These are phyloP conservation scores for Desoria tigrina DNA, from an alignment of 2,888 invertebrate species.

Conservation along the genomic window DNA sequence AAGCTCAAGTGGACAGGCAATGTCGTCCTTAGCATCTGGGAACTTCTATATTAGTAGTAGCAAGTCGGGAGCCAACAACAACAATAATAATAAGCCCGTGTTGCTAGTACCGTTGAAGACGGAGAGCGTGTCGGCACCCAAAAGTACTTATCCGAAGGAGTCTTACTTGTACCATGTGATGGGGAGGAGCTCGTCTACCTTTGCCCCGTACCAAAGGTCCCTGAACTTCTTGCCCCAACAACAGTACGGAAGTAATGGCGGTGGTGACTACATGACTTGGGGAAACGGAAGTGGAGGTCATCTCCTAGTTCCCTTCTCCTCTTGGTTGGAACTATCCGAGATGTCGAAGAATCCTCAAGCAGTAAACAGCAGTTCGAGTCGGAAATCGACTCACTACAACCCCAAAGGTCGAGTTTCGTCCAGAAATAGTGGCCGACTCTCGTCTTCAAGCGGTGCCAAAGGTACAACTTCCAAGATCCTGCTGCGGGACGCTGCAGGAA, in stretches of 20 bases:
- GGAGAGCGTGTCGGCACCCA: slow-evolving; percentile 50
- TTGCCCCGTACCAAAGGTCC: slow-evolving; percentile 54
- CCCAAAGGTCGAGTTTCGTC: slow-evolving; percentile 9
- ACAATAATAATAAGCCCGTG: slow-evolving; percentile 41
- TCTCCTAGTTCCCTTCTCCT: slow-evolving; percentile 52
- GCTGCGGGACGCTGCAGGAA: slow-evolving; percentile 47
- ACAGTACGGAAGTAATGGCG: slow-evolving; percentile 22
- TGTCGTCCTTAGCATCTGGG: slow-evolving; percentile 22
- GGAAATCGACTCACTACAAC: slow-evolving; percentile 17
- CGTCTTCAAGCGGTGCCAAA: slow-evolving; percentile 37
- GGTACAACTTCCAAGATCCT: slow-evolving; percentile 53
- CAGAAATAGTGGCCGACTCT: slow-evolving; percentile 32
- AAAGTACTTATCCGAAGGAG: slow-evolving; percentile 52
- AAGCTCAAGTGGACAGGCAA: background rate
- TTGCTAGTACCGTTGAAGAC: slow-evolving; percentile 51
- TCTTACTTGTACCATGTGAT: slow-evolving; percentile 53
- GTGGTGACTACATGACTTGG: slow-evolving; percentile 41
- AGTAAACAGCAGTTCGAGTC: slow-evolving; percentile 17
- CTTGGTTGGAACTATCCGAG: slow-evolving; percentile 53
- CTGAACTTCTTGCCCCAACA: slow-evolving; percentile 51
- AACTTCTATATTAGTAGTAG: slow-evolving; percentile 18
- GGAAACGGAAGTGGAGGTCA: slow-evolving; percentile 45
- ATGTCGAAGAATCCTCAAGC: slow-evolving; percentile 45
- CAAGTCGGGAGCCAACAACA: background rate
- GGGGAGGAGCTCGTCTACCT: slow-evolving; percentile 53